phyloP scores from a whole-genome alignment of 2,888 invertebrate species.

The Cheilosia vernalis region DNA sequence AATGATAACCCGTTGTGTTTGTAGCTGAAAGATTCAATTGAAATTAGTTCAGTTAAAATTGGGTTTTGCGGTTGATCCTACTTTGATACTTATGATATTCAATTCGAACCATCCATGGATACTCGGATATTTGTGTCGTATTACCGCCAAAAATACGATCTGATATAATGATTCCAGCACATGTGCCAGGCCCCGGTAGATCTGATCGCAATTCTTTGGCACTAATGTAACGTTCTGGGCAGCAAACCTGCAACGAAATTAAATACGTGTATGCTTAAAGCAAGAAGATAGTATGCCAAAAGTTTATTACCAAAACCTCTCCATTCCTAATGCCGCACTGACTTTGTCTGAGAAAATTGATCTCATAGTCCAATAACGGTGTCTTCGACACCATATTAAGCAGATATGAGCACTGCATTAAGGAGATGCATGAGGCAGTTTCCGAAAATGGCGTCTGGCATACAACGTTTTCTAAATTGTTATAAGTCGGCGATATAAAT shows the following conservation, averaged over 20 bases:
- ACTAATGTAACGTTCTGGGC: constrained; percentile 78
- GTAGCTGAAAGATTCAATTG: constrained; percentile 72
- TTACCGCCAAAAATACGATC: constrained; percentile 87
- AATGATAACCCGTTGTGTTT: constrained; percentile 85
- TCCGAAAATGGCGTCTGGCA: constrained; percentile 81
- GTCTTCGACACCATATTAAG: constrained; percentile 78
- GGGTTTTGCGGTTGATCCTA: neutral
- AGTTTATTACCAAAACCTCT: constrained; percentile 87
- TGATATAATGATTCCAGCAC: constrained; percentile 84
- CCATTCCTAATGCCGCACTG: constrained; percentile 87
- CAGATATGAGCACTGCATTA: constrained; percentile 80
- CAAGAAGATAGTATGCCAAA: neutral
- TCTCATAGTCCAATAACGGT: constrained; percentile 78
- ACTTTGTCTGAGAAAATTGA: constrained; percentile 84
- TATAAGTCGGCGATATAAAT: neutral
- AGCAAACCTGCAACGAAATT: constrained; percentile 78
- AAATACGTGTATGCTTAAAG: neutral
- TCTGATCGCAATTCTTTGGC: neutral
- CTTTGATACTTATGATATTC: constrained; percentile 82
- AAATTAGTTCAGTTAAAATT: neutral
- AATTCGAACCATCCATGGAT: constrained; percentile 85
- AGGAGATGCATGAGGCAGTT: constrained; percentile 79
- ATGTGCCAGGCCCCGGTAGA: constrained; percentile 84
- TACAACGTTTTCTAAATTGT: constrained; percentile 39
- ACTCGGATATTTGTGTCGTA: constrained; percentile 86